Percentiles rank a stretch among this genome's conserved stretches.
These are phyloP conservation scores for Megaceryle maxima DNA, from an alignment of 2,113 vertebrate genomes.

Conservation along the genomic window DNA sequence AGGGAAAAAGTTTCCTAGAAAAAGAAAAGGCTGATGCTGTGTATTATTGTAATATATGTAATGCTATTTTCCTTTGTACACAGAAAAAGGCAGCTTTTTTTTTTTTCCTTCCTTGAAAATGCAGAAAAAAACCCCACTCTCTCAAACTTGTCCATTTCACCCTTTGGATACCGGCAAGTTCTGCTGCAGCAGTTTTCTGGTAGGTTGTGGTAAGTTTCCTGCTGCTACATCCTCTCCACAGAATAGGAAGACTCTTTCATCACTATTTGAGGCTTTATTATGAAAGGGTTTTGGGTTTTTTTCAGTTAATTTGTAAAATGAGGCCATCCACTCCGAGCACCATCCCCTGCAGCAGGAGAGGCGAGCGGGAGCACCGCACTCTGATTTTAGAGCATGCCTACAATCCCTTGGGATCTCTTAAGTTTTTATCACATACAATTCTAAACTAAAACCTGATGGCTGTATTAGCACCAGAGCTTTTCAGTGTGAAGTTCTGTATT, in stretches of 20 bases:
- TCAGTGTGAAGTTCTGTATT: background rate
- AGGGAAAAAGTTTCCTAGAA: background rate
- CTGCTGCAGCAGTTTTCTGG: background rate
- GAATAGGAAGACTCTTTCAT: background rate
- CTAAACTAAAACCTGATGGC: background rate
- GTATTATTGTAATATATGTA: accelerated
- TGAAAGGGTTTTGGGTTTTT: background rate
- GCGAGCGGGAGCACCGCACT: accelerated
- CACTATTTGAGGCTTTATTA: background rate
- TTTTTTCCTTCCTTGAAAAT: background rate
- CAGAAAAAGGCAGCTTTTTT: no score
- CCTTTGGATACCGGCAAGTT: accelerated
- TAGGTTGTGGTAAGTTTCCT: background rate
- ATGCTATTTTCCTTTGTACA: background rate
- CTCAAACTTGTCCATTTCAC: accelerated
- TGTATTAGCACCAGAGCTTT: background rate
- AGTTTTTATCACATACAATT: background rate
- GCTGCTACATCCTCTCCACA: background rate
- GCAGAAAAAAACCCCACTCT: accelerated
- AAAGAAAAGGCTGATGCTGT: background rate
- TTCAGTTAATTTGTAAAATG: accelerated
- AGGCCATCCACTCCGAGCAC: background rate
- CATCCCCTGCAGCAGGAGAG: accelerated
- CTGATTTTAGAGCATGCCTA: accelerated
- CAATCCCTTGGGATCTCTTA: accelerated